A percentile compares a stretch with the other conserved stretches of the same genome.
phyloP scores from a whole-genome alignment of 2,113 vertebrate genomes.

The Neogale vison region DNA sequence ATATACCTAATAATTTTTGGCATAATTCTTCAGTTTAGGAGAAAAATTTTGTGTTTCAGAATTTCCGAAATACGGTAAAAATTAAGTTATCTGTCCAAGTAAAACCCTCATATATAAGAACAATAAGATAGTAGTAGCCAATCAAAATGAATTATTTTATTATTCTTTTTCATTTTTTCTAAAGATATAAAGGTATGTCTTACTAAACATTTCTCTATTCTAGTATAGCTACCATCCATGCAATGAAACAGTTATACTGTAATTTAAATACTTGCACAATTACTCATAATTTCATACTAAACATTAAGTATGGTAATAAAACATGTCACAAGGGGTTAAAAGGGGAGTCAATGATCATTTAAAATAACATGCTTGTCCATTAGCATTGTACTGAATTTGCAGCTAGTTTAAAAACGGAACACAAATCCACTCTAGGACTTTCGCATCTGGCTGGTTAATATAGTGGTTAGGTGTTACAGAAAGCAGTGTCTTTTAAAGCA shows the following conservation, averaged over 20 bases:
- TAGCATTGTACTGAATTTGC: not conserved
- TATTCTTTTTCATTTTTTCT: slow-evolving; percentile 14
- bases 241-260: not conserved
- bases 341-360: slow-evolving; percentile 29
- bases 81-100: not conserved
- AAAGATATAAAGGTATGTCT: not conserved
- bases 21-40: not conserved
- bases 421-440: not conserved
- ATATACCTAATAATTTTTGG: not conserved
- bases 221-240: not conserved
- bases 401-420: slow-evolving; percentile 11
- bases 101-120: not conserved
- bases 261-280: not conserved
- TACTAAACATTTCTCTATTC: not conserved
- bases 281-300: slow-evolving; percentile 27
- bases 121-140: not conserved
- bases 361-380: not conserved
- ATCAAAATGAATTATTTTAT: not conserved
- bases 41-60: not conserved
- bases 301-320: slow-evolving; percentile 1
- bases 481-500: not conserved
- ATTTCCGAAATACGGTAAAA: not conserved
- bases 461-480: not conserved
- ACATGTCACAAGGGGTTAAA: slow-evolving; percentile 17
- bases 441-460: not conserved